Evolutionary conservation across 1,140 invertebrate species (phyloP), one percentile per base, ranked within the genome.

Genomic region (Drosophila parabipectinata): DNA sequence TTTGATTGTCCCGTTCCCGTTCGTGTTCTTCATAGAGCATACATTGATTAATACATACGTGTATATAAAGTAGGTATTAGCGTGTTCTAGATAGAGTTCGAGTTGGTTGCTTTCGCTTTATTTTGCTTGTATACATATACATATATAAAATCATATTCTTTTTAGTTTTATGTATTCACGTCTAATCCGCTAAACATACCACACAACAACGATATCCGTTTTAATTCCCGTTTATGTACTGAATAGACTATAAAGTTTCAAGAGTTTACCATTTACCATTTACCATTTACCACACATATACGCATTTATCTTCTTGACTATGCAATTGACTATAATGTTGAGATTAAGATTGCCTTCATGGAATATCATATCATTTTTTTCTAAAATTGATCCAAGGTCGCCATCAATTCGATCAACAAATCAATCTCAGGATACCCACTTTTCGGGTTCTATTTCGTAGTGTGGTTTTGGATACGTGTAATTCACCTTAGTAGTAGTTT

Each of bases 1-100:
- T 88, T 88, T 88, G 83, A 88, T 88, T 88, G 83, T 88, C 83
- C 83, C 83, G 83, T 88, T 88, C 30, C 83, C 77, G 66, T 88
- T 78, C 75, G 72, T 81, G 50, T 72, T 64, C 56, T 53, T 82
- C 74, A 69, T 47, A 47, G 73, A 82, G 68, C 79, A 77, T 69
- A 67, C 57, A 41, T 57, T 24, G 26, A 44, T 30, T 62, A 30
- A 30, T 12, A 41, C 44, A 32, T 79, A 64, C 57, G 45, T 57
- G 51, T 63, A 69, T 61, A 73, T 64, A 58, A 50, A 63, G 76
- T 69, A 44, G 59, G 34, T 61, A 67, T 57, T 56, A 59, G 51
- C 45, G 34, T 71, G 45, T 52, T 67, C 53, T 52, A 41, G 28
- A 8, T 71, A 58, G 64, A 58, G 66, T 72, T 72, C 45, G 66